Evolutionary conservation across 2,888 invertebrate genomes (phyloP).

Genomic region (Masnerella sp.): DNA sequence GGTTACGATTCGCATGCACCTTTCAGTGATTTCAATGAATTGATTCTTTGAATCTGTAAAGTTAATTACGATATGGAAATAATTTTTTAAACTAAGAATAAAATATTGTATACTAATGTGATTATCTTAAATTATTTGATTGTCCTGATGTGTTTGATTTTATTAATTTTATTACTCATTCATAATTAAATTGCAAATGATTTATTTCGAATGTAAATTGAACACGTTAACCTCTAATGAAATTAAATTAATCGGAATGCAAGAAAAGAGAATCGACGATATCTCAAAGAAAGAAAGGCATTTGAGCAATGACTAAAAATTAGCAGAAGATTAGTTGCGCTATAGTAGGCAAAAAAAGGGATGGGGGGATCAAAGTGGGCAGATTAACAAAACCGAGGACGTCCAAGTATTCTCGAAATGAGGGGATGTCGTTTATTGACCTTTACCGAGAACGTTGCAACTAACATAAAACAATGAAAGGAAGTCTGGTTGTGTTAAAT

Average conservation of each 20-base stretch:
- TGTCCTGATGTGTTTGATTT: no score
- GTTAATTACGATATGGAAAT: no score
- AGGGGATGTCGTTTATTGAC: constrained; percentile 30
- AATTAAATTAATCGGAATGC: neutral
- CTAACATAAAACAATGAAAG: constrained; percentile 38
- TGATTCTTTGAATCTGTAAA: no score
- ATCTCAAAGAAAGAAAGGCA: constrained; percentile 1
- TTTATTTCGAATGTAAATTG: no score
- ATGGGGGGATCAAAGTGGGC: constrained; percentile 15
- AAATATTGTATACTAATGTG: no score
- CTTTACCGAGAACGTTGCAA: constrained; percentile 25
- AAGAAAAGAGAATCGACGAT: neutral
- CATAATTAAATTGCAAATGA: no score
- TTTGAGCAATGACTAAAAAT: constrained; percentile 17
- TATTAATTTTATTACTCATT: no score
- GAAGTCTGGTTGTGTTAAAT: constrained; percentile 49
- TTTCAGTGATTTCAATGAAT: no score
- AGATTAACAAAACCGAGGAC: constrained; percentile 31
- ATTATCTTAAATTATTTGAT: no score
- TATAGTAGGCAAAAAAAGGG: neutral
- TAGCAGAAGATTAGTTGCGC: constrained; percentile 19
- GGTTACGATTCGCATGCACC: no score
- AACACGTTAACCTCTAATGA: no score
- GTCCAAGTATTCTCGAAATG: constrained; percentile 21
- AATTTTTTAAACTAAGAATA: no score